Evolutionary conservation across 2,113 vertebrate species (phyloP).

Genomic region (Barnardius zonarius): DNA sequence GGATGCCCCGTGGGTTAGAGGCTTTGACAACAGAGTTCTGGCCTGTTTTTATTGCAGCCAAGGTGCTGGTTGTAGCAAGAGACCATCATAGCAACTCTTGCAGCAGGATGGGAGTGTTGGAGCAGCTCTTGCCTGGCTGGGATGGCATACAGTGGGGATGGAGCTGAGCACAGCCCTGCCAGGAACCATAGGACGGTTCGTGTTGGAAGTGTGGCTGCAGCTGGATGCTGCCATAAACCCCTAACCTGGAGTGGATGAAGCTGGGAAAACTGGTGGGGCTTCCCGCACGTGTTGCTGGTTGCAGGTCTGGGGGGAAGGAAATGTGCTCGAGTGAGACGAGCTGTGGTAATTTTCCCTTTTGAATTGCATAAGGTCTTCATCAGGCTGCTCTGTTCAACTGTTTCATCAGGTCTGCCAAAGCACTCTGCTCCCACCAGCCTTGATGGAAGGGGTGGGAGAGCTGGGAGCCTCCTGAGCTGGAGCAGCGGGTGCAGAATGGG

Average conservation of each 20-base stretch:
- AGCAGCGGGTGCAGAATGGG: rapidly evolving
- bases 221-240: neutral
- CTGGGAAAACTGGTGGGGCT: neutral
- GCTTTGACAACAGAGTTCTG: neutral
- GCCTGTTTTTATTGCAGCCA: neutral
- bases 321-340: neutral
- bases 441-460: neutral
- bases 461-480: rapidly evolving
- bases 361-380: neutral
- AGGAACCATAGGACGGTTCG: neutral
- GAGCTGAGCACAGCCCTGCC: neutral
- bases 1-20: neutral
- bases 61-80: neutral
- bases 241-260: neutral
- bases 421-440: neutral
- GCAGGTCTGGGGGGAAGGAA: neutral
- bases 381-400: rapidly evolving
- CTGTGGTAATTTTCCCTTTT: neutral
- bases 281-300: rapidly evolving
- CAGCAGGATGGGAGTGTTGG: rapidly evolving
- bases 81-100: neutral
- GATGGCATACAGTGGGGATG: rapidly evolving
- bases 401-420: neutral
- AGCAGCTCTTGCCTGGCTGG: neutral
- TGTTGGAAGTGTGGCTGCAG: neutral